Percentiles rank a stretch among this genome's conserved stretches.
Evolutionary conservation across 2,797 vertebrate genomes (phyloP).

Genomic region (Rhabdomys pumilio): DNA sequence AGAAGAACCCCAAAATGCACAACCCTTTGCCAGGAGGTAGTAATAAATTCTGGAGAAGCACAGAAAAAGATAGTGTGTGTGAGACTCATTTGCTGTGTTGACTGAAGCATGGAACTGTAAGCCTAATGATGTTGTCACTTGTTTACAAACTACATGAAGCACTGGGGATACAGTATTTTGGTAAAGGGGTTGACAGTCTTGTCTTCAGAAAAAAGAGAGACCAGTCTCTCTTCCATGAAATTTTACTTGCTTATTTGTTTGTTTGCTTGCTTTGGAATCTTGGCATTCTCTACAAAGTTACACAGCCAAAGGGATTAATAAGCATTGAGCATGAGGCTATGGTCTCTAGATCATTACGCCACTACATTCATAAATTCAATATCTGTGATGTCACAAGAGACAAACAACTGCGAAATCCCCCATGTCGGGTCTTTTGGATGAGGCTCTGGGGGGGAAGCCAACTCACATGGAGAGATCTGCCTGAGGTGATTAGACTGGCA

Average conservation of each 20-base stretch:
- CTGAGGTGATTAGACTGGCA: conserved; percentile 70
- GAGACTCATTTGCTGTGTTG: background rate
- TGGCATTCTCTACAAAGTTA: background rate
- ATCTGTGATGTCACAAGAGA: conserved; percentile 46
- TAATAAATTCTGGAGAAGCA: background rate
- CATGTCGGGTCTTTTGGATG: background rate
- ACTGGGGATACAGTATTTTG: background rate
- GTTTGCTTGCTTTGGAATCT: background rate
- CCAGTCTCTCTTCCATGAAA: background rate
- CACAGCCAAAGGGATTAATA: background rate
- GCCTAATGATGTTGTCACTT: conserved; percentile 36
- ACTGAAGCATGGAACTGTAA: background rate
- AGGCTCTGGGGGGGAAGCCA: conserved; percentile 43
- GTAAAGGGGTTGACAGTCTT: conserved; percentile 48
- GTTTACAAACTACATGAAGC: conserved; percentile 36
- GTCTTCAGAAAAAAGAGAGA: conserved; percentile 57
- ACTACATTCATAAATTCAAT: conserved; percentile 43
- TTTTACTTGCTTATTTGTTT: background rate
- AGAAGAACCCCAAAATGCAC: background rate
- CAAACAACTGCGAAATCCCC: conserved; percentile 57
- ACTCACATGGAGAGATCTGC: conserved; percentile 47
- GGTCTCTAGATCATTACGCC: conserved; percentile 54
- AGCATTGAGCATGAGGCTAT: background rate
- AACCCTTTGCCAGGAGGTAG: background rate
- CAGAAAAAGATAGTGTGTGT: background rate